Base-by-base conservation (phyloP, 2,113 vertebrate species). In the Nothobranchius kuhntae region DNA sequence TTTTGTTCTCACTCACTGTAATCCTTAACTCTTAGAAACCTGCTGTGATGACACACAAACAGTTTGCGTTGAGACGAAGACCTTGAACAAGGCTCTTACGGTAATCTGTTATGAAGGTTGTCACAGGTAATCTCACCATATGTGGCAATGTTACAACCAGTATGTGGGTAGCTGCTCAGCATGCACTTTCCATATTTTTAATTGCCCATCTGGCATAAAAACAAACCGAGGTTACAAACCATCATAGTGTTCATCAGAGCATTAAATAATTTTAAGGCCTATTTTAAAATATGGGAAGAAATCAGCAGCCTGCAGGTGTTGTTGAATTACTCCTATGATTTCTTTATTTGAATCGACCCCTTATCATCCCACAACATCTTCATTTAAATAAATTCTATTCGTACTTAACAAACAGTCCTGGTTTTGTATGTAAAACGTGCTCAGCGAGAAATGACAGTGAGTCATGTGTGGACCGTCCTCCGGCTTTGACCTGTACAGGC, bases 131-230 rank as follows among this genome's bases (percentile, higher is more conserved):
- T 81, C 72, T 85, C 85, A 26, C 84, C 70, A 65, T 83, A 84
- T 82, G 85, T 56, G 80, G 68, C 70, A 89, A 46, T 77, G 78
- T 78, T 81, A 72, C 46, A 68, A 72, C 64, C 77, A 58, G 75
- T 82, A 68, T 71, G 87, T 86, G 81, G 79, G 81, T 73, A 81
- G 83, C 77, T 60, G 75, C 84, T 85, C 89, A 77, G 75, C 69
- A 58, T 66, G 85, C 21, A 69, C 68, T 66, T 75, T 74, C 69
- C 73, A 73, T 82, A 81, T 68, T 81, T 77, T 65, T 85, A 90
- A 89, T 85, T 76, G 74, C 77, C 85, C 87, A 85, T 89, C 87
- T 89, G 89, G 87, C 67, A 87, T 62, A 61, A 77, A 83, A 74
- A 50, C 54, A 46, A 38, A 61, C 38, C 53, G 52, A 53, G 65